Evolutionary conservation across 2,888 invertebrate species (phyloP), one percentile per base, ranked within the genome.

Genomic region (Pogonocherus hispidulus): DNA sequence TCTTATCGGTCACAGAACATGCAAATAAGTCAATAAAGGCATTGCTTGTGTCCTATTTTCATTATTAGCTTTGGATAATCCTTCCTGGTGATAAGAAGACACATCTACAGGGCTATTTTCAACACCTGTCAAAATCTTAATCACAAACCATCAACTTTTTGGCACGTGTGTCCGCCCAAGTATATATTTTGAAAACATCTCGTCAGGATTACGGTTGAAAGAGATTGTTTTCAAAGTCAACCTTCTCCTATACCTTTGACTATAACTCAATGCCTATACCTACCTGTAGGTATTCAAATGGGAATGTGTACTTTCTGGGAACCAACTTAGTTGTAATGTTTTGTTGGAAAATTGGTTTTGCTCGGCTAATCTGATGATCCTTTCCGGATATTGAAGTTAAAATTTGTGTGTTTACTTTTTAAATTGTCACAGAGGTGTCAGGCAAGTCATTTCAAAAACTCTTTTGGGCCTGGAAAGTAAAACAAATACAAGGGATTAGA

Each of bases 131-230:
- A 41, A 67, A 63, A 68, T 66, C 66, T 66, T 59, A 68, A 60
- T 68, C 66, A 51, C 3, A 62, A 64, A 54, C 35, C 71, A 56
- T 70, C 70, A 70, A 54, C 52, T 59, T 54, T 67, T 54, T 44
- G 71, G 71, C 71, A 69, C 71, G 71, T 66, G 71, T 62, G 67
- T 57, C 55, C 71, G 69, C 71, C 71, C 69, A 71, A 66, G 62
- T 64, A 67, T 71, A 69, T 69, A 69, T 71, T 69, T 67, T 71
- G 66, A 67, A 69, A 71, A 71, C 67, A 69, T 67, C 63, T 51
- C 60, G 20, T 63, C 51, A 14, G 20, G 59, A 59, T 59, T 59
- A 63, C n/a, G 52, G 68, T 41, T n/a, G 27, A 27, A 27, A 27
- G 4, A 27, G 8, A 8, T 27, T 27, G 8, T 27, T 27, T 66